Evolutionary conservation across 2,888 invertebrate species (phyloP).

Genomic region (Neria commutata): DNA sequence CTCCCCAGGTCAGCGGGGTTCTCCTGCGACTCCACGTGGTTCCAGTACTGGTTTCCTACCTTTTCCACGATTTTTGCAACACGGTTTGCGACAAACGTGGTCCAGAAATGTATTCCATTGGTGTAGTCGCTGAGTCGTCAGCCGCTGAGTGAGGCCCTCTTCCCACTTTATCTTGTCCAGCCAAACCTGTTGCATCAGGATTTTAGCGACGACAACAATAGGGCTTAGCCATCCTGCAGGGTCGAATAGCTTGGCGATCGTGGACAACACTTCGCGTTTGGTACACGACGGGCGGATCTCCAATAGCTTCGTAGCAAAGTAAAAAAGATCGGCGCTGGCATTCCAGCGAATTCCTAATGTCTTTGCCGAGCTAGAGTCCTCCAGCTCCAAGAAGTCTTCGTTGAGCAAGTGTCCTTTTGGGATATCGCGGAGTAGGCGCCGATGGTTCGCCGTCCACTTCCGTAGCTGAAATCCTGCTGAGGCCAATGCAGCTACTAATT

Average conservation of each 20-base stretch:
- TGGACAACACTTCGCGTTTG: conserved; percentile 16
- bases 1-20: too few species aligned
- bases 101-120: too few species aligned
- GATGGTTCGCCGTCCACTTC: conserved; percentile 16
- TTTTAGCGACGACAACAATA: conserved; percentile 18
- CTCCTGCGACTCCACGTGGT: too few species aligned
- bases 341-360: conserved; percentile 25
- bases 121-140: too few species aligned
- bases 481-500: conserved; percentile 12
- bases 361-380: conserved; percentile 17
- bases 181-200: conserved; percentile 24
- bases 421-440: not conserved
- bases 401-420: conserved; percentile 1
- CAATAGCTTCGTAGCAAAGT: conserved; percentile 10
- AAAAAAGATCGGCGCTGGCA: conserved; percentile 13
- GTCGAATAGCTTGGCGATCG: conserved; percentile 16
- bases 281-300: too few species aligned
- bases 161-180: conserved; percentile 18
- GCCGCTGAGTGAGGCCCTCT: too few species aligned
- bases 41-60: too few species aligned
- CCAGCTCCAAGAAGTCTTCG: conserved; percentile 16
- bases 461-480: conserved; percentile 5
- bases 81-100: too few species aligned
- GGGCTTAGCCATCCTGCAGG: conserved; percentile 22
- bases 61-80: too few species aligned